Base-by-base conservation (phyloP, 2,797 vertebrate genomes). In the Spatula clypeata region DNA sequence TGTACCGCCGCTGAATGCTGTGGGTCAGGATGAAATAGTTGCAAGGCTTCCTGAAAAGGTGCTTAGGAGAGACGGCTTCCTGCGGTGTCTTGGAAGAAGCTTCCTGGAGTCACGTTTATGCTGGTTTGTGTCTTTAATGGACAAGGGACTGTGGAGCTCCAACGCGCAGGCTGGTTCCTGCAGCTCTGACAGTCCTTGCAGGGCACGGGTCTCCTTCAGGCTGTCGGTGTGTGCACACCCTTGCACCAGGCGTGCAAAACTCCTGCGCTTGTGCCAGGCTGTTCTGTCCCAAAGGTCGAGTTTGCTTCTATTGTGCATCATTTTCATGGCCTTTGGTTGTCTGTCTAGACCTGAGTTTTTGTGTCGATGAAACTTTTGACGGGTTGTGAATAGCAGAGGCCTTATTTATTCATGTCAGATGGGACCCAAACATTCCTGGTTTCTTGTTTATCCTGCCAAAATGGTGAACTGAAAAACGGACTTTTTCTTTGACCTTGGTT, bases 381-480 rank as follows among this genome's bases (percentile, higher is more conserved):
- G 88, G 82, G 69, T 60, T 72, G 51, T 64, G 84, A 88, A 74
- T 87, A 92, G 53, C 73, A 75, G 72, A 14, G 49, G 40, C 29
- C 44, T 94, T 94, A 90, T 74, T 83, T 94, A 93, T 95, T 96
- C 88, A 75, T 93, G 73, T 83, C 87, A 80, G 85, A 62, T 66
- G 87, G 36, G 87, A 92, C 24, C 2, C 29, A 71, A 69, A 67
- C 0, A 7, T 79, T 71, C 57, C 76, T 54, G 32, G 3, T 80
- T 96, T 93, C 84, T 94, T 91, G 85, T 92, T 93, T 92, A 91
- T 83, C 54, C 85, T 91, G 80, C 69, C 49, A 94, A 91, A 94
- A 77, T 16, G 13, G 54, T 69, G 80, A 89, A 88, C 65, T 60
- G 85, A 94, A 88, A 94, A 92, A 69, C 7, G 40, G 79, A 66